phyloP scores from a whole-genome alignment of 2,797 vertebrate genomes.

The Dermochelys coriacea region DNA sequence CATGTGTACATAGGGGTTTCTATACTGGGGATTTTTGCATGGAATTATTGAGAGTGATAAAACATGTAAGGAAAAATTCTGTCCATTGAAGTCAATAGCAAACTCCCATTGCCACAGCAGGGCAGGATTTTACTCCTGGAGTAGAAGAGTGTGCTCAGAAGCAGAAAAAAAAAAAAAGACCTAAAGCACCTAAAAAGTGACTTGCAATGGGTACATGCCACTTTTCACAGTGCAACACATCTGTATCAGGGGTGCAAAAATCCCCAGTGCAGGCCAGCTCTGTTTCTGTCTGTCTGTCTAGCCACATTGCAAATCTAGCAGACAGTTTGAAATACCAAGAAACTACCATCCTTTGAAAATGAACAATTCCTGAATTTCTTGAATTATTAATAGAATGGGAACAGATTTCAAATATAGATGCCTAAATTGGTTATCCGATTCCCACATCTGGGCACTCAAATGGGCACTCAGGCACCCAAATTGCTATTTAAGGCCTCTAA shows the following conservation, averaged over 20 bases:
- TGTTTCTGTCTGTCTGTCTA: background rate
- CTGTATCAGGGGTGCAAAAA: background rate
- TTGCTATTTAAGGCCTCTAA: background rate
- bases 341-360: background rate
- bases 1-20: background rate
- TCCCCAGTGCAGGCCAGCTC: background rate
- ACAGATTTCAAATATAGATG: background rate
- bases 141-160: background rate
- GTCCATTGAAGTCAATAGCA: background rate
- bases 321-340: background rate
- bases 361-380: background rate
- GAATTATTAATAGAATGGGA: background rate
- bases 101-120: background rate
- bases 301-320: background rate
- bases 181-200: background rate
- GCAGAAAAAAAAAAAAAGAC: too few relatives aligned
- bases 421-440: background rate
- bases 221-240: background rate
- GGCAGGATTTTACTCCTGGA: background rate
- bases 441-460: background rate
- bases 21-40: background rate
- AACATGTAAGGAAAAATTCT: background rate
- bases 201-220: background rate
- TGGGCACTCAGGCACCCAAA: background rate
- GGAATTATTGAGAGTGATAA: background rate